Conservation (phyloP, 2,888 invertebrate species). For the Salticus scenicus region DNA sequence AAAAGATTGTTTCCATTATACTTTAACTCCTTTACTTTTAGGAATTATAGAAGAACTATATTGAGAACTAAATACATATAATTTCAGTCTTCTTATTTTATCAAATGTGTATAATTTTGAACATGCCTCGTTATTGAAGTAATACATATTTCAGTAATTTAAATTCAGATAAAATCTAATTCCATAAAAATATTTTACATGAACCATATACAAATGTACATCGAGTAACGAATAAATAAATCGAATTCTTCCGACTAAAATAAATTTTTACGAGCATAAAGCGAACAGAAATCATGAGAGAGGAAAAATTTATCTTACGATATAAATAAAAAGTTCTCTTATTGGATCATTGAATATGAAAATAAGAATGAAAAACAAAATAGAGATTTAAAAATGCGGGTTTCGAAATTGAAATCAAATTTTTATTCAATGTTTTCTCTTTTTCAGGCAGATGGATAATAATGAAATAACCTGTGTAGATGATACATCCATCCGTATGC, state of each 20-base stretch:
- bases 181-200: neutral
- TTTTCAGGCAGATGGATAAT: constrained; percentile 89
- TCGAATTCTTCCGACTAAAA: too few relatives aligned
- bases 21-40: too few relatives aligned
- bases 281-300: neutral
- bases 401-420: constrained; percentile 17
- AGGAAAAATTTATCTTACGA: neutral
- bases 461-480: constrained; percentile 96
- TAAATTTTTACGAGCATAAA: neutral
- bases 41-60: too few relatives aligned
- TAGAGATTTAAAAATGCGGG: neutral
- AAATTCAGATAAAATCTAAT: too few relatives aligned
- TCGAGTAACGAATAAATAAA: too few relatives aligned
- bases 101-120: too few relatives aligned
- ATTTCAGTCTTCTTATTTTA: too few relatives aligned
- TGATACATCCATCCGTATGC: constrained; percentile 88
- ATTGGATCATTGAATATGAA: neutral
- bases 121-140: too few relatives aligned
- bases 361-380: neutral
- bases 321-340: neutral
- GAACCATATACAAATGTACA: too few relatives aligned
- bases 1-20: too few relatives aligned
- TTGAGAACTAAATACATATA: too few relatives aligned
- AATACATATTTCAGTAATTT: too few relatives aligned
- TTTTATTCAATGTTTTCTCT: constrained; percentile 2